Evolutionary conservation across 2,888 invertebrate species (phyloP).

Genomic region (Eupithecia centaureata): DNA sequence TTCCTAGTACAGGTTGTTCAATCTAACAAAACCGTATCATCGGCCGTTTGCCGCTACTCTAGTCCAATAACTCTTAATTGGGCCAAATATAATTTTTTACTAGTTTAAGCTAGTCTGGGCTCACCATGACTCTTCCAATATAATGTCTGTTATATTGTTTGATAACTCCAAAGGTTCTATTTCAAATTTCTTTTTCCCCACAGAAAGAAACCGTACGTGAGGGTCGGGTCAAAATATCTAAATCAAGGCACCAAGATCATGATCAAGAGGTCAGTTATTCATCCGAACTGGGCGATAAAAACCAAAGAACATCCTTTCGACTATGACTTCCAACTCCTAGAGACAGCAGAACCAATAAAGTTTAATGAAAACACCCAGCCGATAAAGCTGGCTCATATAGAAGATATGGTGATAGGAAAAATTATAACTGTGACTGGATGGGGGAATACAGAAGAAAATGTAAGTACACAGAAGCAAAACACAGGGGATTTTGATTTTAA

Average conservation of each 20-base stretch:
- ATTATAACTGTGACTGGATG: constrained; percentile 75
- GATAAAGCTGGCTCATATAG: constrained; percentile 68
- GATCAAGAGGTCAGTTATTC: constrained; percentile 57
- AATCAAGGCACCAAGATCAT: constrained; percentile 60
- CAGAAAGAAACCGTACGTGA: constrained; percentile 70
- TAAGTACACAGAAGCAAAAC: constrained; percentile 49
- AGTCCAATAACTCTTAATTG: too few species aligned
- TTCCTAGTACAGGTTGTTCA: too few species aligned
- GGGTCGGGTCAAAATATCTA: constrained; percentile 70
- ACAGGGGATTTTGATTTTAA: too few species aligned
- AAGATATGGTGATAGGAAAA: constrained; percentile 75
- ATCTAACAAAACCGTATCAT: background rate
- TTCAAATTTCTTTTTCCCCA: constrained; percentile 23
- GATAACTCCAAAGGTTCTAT: background rate
- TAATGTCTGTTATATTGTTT: background rate
- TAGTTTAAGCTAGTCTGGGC: too few species aligned
- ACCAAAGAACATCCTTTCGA: constrained; percentile 74
- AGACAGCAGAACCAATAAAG: constrained; percentile 59
- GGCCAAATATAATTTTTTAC: too few species aligned
- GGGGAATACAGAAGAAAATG: constrained; percentile 76
- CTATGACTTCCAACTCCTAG: constrained; percentile 72
- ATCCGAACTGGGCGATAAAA: constrained; percentile 64
- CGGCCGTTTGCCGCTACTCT: too few species aligned
- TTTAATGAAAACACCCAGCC: constrained; percentile 67
- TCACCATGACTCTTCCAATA: too few species aligned